Evolutionary conservation across 2,888 invertebrate genomes (phyloP).

Genomic region (Pinctada fucata): DNA sequence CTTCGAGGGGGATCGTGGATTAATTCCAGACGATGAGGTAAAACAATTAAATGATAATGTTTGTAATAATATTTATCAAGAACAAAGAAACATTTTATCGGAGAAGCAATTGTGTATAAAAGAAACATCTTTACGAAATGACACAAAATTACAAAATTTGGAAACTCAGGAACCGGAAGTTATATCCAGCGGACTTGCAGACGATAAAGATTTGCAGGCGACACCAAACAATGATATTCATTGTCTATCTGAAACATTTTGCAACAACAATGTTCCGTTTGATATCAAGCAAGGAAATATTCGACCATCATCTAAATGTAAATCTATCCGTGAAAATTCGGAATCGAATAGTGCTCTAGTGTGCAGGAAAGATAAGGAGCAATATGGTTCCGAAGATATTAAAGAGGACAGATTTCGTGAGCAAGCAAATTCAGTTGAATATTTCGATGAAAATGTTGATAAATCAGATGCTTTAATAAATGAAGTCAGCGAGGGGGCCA

Average conservation of each 20-base stretch:
- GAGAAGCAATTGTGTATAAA: no score
- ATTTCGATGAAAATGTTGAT: slow-evolving; percentile 40
- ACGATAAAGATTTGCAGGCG: not conserved
- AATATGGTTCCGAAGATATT: slow-evolving; percentile 42
- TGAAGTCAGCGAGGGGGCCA: slow-evolving; percentile 29
- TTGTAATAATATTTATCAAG: no score
- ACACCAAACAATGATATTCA: no score
- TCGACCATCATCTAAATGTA: slow-evolving; percentile 34
- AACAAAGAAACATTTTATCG: no score
- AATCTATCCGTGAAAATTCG: slow-evolving; percentile 22
- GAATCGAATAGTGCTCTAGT: slow-evolving; percentile 28
- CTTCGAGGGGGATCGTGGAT: no score
- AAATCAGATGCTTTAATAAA: slow-evolving; percentile 32
- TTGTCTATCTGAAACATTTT: not conserved
- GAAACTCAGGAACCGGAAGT: slow-evolving; percentile 7
- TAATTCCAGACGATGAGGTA: no score
- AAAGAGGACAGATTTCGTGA: slow-evolving; percentile 25
- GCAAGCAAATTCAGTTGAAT: slow-evolving; percentile 38
- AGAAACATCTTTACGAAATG: no score
- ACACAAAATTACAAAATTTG: no score
- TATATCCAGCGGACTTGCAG: not conserved
- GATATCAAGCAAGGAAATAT: slow-evolving; percentile 37
- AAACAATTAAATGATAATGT: no score
- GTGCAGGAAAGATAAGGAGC: slow-evolving; percentile 38
- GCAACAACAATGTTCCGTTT: slow-evolving; percentile 25